Conservation (phyloP, 2,113 vertebrate species). For the Ramphastos sulfuratus region DNA sequence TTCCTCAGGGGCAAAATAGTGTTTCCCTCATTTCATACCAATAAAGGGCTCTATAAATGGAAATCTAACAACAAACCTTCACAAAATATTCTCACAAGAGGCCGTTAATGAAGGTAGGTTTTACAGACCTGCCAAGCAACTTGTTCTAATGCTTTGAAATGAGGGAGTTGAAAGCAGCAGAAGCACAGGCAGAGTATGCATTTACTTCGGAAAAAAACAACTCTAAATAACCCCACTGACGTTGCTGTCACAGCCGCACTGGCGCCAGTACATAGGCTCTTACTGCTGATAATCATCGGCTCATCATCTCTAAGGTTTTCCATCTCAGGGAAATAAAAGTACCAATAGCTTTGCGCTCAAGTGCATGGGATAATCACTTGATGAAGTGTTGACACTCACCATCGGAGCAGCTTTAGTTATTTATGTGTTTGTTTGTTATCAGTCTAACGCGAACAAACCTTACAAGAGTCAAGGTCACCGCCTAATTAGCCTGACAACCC, state of each 20-base stretch:
- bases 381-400: background rate
- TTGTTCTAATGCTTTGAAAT: background rate
- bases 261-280: background rate
- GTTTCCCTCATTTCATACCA: background rate
- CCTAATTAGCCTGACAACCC: background rate
- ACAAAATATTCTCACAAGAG: background rate
- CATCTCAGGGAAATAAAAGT: background rate
- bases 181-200: background rate
- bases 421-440: background rate
- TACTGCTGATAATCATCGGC: background rate
- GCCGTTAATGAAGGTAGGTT: background rate
- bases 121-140: background rate
- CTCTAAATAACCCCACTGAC: background rate
- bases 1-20: background rate
- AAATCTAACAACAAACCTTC: background rate
- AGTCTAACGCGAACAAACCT: background rate
- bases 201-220: background rate
- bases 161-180: background rate
- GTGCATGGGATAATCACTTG: accelerated
- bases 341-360: background rate
- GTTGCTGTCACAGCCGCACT: background rate
- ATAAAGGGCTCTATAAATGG: background rate
- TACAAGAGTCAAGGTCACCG: background rate
- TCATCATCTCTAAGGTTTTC: background rate
- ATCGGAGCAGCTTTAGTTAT: background rate